These are phyloP conservation scores for Papilio glaucus DNA, from an alignment of 1,140 invertebrate species.

Conservation along the genomic window DNA sequence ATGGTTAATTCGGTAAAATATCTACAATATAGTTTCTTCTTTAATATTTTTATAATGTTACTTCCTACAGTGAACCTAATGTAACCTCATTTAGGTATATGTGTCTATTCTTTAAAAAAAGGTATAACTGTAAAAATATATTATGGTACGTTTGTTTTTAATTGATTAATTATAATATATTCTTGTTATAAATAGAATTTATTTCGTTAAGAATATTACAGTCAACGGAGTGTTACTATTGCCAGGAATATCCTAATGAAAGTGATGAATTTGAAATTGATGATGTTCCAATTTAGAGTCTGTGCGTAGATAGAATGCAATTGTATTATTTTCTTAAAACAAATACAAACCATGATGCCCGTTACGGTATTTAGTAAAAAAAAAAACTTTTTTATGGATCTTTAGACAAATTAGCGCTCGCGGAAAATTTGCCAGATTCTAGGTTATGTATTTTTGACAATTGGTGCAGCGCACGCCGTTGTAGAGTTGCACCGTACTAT, in stretches of 20 bases:
- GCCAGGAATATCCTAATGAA: constrained; percentile 21
- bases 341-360: constrained; percentile 44
- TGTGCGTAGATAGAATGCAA: constrained; percentile 59
- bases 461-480: constrained; percentile 31
- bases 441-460: constrained; percentile 15
- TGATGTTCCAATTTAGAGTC: constrained; percentile 56
- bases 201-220: constrained; percentile 31
- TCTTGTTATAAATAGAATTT: constrained; percentile 8
- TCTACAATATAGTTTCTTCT: constrained; percentile 26
- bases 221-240: constrained; percentile 33
- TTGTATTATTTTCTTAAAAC: constrained; percentile 71
- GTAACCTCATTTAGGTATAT: constrained; percentile 45
- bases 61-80: constrained; percentile 25
- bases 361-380: constrained; percentile 56
- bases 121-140: constrained; percentile 40
- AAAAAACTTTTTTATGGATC: constrained; percentile 72
- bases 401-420: constrained; percentile 58
- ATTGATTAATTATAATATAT: constrained; percentile 28
- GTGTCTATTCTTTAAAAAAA: constrained; percentile 23
- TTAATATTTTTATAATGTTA: constrained; percentile 29
- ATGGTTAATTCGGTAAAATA: constrained; percentile 22
- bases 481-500: constrained; percentile 35
- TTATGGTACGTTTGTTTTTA: constrained; percentile 19
- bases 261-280: constrained; percentile 42
- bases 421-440: constrained; percentile 42